Percentiles rank a stretch among this genome's conserved stretches.
Conservation (phyloP, 2,888 invertebrate genomes). For the Xiphydria camelus region DNA sequence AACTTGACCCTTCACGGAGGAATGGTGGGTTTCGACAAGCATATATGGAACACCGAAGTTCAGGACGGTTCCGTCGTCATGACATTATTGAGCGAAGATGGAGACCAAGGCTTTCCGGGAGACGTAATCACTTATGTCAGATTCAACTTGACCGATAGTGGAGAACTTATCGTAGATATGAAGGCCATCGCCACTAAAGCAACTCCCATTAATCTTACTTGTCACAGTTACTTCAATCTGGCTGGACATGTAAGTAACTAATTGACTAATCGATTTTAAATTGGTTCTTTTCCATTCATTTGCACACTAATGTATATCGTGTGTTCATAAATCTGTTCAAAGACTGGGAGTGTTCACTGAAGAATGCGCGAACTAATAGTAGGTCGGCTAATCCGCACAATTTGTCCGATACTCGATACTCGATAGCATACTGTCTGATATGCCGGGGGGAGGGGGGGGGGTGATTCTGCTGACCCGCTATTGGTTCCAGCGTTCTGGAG, state of each 20-base stretch:
- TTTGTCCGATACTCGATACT: too few relatives aligned
- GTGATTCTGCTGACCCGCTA: too few relatives aligned
- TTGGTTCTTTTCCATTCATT: neutral
- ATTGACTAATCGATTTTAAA: too few relatives aligned
- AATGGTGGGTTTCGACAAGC: slow-evolving; percentile 77
- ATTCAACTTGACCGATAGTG: slow-evolving; percentile 74
- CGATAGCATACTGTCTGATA: too few relatives aligned
- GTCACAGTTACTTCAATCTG: slow-evolving; percentile 89
- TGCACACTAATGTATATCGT: slow-evolving; percentile 1
- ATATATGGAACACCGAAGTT: slow-evolving; percentile 47
- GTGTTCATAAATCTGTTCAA: neutral
- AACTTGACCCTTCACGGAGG: slow-evolving; percentile 84
- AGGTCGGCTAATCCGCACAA: too few relatives aligned
- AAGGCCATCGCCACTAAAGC: slow-evolving; percentile 75
- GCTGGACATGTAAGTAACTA: slow-evolving; percentile 77
- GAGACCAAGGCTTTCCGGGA: slow-evolving; percentile 90
- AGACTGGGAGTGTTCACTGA: neutral
- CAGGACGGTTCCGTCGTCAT: slow-evolving; percentile 64
- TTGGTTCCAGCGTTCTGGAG: too few relatives aligned
- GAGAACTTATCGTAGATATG: slow-evolving; percentile 76
- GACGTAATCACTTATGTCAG: slow-evolving; percentile 71
- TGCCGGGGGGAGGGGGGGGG: too few relatives aligned
- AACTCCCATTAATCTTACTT: slow-evolving; percentile 85
- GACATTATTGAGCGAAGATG: slow-evolving; percentile 75
- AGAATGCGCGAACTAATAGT: too few relatives aligned